A percentile compares a stretch with the other conserved stretches of the same genome.
phyloP scores from a whole-genome alignment of 1,140 invertebrate genomes.

The Cyclargus thomasi region DNA sequence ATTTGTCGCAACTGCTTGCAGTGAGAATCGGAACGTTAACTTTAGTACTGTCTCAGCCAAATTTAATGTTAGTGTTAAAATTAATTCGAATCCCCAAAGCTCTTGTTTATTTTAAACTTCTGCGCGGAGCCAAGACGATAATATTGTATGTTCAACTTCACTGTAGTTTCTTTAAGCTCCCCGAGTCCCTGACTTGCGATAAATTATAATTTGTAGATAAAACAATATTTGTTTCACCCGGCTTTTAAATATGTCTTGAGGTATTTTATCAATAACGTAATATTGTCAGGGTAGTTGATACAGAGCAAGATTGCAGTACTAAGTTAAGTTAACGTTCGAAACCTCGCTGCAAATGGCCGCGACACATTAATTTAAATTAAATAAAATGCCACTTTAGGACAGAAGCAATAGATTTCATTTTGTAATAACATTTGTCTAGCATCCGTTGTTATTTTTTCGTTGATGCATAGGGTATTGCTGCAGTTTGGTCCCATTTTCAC shows the following conservation, averaged over 20 bases:
- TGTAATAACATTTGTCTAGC: too few relatives aligned
- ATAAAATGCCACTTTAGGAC: too few relatives aligned
- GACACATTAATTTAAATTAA: too few relatives aligned
- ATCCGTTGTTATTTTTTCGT: too few relatives aligned
- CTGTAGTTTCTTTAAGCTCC: slow-evolving; percentile 5
- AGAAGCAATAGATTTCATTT: too few relatives aligned
- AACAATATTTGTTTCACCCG: not conserved
- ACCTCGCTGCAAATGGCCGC: too few relatives aligned
- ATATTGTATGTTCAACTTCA: slow-evolving; percentile 8
- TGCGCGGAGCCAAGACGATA: slow-evolving; percentile 1
- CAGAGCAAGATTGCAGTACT: too few relatives aligned
- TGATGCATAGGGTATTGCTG: too few relatives aligned
- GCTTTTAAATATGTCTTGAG: not conserved
- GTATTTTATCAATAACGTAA: not conserved
- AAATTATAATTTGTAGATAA: not conserved
- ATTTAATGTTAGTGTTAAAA: not conserved
- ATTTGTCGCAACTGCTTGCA: too few relatives aligned
- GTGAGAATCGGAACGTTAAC: not conserved
- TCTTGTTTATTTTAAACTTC: slow-evolving; percentile 16
- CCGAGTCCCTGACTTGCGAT: not conserved
- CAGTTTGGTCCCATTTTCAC: too few relatives aligned
- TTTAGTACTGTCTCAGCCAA: not conserved
- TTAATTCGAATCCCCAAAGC: slow-evolving; percentile 5
- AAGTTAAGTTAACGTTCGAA: too few relatives aligned
- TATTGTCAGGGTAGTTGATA: too few relatives aligned